Evolutionary conservation across 2,797 vertebrate species (phyloP), one percentile per base, ranked within the genome.

Genomic region (Protosalanx chinensis): DNA sequence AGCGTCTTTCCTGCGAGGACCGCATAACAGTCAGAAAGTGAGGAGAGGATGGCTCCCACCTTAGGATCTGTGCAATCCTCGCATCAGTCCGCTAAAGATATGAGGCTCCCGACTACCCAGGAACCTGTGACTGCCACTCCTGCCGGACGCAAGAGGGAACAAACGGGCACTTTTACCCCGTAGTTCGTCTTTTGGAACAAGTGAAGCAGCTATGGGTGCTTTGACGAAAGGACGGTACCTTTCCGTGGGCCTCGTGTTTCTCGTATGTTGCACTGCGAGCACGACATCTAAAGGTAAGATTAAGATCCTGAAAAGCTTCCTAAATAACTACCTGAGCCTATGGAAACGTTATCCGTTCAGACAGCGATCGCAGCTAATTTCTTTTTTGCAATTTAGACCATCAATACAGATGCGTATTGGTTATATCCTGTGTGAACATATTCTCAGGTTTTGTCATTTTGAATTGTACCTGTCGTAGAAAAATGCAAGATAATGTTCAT

Each of bases 221-320:
- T 83, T 83, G 83, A 74, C 77, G 30, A 73, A 84, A 18, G 89
- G 89, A 89, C 86, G 84, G 68, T 84, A 82, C 84, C 78, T 83
- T 73, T 74, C 73, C 76, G 29, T 41, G 65, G 87, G 76, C 76
- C 73, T 90, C 79, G 74, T 89, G 80, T 77, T 88, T 1, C 86
- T 91, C 3, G 41, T 87, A 46, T 79, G 67, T 18, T 85, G 81
- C 81, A 60, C 83, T 0, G 71, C 73, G 3, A 72, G 73, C 8
- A 85, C 80, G 3, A 35, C 85, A 74, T 85, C 81, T 65, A 91
- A 86, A 91, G 91, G 91, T 92, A 89, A 80, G 89, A 71, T 49
- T 41, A n/a, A 30, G 15, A 67, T 46, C 41, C 51, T 56, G 51
- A 16, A 56, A n/a, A 16, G 16, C 4, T 16, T n/a, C 51, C 18